A percentile compares a stretch with the other conserved stretches of the same genome.
Evolutionary conservation across 1,140 invertebrate genomes (phyloP).

Genomic region (Doryteuthis pealeii): DNA sequence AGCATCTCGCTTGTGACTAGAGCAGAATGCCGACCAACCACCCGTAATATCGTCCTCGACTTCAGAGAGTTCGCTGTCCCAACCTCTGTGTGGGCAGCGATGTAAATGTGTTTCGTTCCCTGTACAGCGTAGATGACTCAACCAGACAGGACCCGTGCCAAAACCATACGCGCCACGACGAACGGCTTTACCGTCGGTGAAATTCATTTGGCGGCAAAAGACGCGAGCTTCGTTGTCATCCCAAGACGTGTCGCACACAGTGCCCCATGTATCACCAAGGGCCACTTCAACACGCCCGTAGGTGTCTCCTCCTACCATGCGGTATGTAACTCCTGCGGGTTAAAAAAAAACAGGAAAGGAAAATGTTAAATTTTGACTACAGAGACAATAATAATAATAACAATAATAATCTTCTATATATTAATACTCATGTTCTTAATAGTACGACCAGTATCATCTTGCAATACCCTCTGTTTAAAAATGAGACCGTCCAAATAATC

Average conservation of each 20-base stretch:
- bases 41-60: conserved; percentile 29
- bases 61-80: conserved; percentile 30
- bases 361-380: too few relatives aligned
- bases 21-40: conserved; percentile 28
- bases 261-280: conserved; percentile 54
- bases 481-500: too few relatives aligned
- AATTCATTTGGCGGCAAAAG: conserved; percentile 41
- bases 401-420: too few relatives aligned
- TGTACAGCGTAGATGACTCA: conserved; percentile 44
- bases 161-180: conserved; percentile 32
- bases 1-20: conserved; percentile 46
- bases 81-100: conserved; percentile 44
- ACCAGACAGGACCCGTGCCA: conserved; percentile 48
- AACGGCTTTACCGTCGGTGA: conserved; percentile 40
- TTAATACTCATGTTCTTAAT: too few relatives aligned
- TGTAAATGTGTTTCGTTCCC: conserved; percentile 39
- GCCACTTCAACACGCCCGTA: conserved; percentile 76
- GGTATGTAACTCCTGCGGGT: conserved; percentile 34
- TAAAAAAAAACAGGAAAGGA: conserved; percentile 18
- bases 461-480: too few relatives aligned
- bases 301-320: conserved; percentile 50
- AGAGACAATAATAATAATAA: too few relatives aligned
- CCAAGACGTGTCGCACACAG: conserved; percentile 48
- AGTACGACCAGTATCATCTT: too few relatives aligned
- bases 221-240: conserved; percentile 42